Evolutionary conservation across 1,140 invertebrate species (phyloP).

Genomic region (Procambarus clarkii): DNA sequence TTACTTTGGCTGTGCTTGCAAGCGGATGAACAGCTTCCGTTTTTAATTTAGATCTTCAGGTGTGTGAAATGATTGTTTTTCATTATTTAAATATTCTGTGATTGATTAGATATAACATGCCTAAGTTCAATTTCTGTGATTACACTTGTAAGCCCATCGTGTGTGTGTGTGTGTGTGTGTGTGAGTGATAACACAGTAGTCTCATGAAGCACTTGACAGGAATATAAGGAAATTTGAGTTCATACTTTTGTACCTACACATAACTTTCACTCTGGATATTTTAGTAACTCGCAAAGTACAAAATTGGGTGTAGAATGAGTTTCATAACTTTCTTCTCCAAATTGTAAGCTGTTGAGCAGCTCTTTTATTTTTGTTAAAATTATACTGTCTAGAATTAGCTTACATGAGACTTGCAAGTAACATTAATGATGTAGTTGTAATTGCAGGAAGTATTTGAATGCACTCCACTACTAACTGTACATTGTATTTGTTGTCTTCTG

Average conservation of each 20-base stretch:
- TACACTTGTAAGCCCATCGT: neutral
- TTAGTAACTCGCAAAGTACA: neutral
- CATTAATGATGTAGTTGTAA: constrained; percentile 11
- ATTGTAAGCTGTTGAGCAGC: neutral
- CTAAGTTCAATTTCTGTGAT: neutral
- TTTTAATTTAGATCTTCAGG: neutral
- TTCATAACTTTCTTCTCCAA: neutral
- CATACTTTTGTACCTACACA: neutral
- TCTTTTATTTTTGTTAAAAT: neutral
- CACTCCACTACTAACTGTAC: neutral
- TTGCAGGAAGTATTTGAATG: neutral
- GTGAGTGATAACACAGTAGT: neutral
- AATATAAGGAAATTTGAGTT: neutral
- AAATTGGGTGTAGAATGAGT: neutral
- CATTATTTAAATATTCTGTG: neutral
- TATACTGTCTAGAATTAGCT: neutral
- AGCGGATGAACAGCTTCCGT: neutral
- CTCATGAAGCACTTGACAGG: constrained; percentile 2
- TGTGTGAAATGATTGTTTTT: neutral
- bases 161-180: neutral
- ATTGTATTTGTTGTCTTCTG: neutral
- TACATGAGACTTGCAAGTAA: neutral
- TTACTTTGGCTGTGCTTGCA: constrained; percentile 16
- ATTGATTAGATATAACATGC: too few species aligned
- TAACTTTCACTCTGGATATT: neutral